phyloP scores from a whole-genome alignment of 2,888 invertebrate species.

The Odontocerum albicorne region DNA sequence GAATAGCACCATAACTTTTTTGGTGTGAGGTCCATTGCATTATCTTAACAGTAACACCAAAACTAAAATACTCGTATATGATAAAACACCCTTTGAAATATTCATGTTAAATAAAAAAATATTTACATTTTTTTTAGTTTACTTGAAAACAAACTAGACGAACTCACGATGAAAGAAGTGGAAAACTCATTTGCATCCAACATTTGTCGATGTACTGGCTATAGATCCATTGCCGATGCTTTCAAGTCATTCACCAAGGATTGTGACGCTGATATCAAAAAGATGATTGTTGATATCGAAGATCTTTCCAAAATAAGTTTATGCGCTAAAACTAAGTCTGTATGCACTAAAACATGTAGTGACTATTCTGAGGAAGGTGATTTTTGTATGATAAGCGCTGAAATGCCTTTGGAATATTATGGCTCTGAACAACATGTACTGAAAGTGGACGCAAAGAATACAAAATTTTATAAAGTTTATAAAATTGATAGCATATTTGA shows the following conservation, averaged over 20 bases:
- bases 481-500: constrained; percentile 5
- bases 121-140: constrained; percentile 46
- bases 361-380: constrained; percentile 40
- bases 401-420: constrained; percentile 40
- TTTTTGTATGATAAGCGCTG: constrained; percentile 44
- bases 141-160: constrained; percentile 47
- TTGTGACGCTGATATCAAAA: constrained; percentile 53
- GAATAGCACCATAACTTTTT: too few species aligned
- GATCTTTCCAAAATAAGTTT: constrained; percentile 42
- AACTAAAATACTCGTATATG: too few species aligned
- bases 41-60: too few species aligned
- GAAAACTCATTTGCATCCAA: constrained; percentile 79
- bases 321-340: constrained; percentile 38
- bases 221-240: constrained; percentile 75
- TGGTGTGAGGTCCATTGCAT: too few species aligned
- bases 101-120: neutral
- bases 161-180: constrained; percentile 62
- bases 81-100: too few species aligned
- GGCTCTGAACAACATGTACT: constrained; percentile 53
- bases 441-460: constrained; percentile 49
- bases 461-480: constrained; percentile 47
- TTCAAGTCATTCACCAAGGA: constrained; percentile 74
- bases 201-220: constrained; percentile 81
- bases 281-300: constrained; percentile 56
- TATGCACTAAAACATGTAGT: constrained; percentile 47